Base-by-base conservation (phyloP, 2,888 invertebrate genomes). In the Sminthurinus aureus region DNA sequence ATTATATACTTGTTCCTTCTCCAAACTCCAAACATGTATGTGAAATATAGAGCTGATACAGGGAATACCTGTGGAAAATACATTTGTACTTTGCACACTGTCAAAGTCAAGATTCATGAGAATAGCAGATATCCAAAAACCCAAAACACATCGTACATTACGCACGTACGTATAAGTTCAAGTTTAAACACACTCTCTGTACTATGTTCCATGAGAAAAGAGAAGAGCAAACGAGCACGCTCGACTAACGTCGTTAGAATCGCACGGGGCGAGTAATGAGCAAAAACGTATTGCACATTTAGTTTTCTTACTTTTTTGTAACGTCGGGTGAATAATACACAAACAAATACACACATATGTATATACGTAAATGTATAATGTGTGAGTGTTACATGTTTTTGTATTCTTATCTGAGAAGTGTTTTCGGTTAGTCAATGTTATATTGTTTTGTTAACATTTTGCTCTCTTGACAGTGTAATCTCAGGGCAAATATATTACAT, bases 231-330 rank as follows among this genome's bases (percentile, higher is more conserved):
- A 24, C 38, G 58, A 22, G 9, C 8, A 58, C 26, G 38, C 26
- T 73, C 38, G 58, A 22, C 1, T 15, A 58, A 18, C 58, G 58
- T 76, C 52, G 50, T 58, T 76, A 76, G n/a, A 58, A 76, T 76
- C 52, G 76, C 76, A 76, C 58, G 76, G 52, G 76, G 76, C 76
- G 76, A 76, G 76, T 76, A 76, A 76, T 76, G 76, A 76, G 76
- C 76, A 76, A 76, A 76, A 76, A 76, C 52, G 52, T 76, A 76
- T 76, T 76, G 76, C 76, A 76, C 76, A 76, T 58, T 15, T 13
- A 52, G 8, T 51, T 75, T 38, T 58, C 15, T 13, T 52, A n/a
- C 52, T 58, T 58, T 18, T 58, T 58, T 58, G 9, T 58, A 18
- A 58, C 9, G 4, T 18, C 38, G 38, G 38, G 38, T 38, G 38